Conservation (phyloP, 2,797 vertebrate genomes). For the Tolypeutes matacus region DNA sequence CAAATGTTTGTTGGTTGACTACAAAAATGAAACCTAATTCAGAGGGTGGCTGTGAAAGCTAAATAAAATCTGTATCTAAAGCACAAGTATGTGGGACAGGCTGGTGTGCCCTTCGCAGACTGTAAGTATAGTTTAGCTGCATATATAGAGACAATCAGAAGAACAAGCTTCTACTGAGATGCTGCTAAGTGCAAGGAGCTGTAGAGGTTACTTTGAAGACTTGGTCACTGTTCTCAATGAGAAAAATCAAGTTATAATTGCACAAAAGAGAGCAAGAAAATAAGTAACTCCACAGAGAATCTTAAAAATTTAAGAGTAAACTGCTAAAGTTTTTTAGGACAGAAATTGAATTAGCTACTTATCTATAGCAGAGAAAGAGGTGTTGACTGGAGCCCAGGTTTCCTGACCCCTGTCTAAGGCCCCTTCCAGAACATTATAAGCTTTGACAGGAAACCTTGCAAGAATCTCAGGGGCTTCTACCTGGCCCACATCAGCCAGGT, state of each 20-base stretch:
- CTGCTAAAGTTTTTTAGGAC: background rate
- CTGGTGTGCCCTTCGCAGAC: background rate
- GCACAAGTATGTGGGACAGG: background rate
- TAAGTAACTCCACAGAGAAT: constrained; percentile 13
- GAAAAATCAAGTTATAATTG: background rate
- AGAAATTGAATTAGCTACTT: background rate
- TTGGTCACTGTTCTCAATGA: background rate
- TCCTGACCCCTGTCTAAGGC: background rate
- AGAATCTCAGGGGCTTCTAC: background rate
- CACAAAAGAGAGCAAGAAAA: constrained; percentile 31
- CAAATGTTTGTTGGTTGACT: background rate
- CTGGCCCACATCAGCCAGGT: background rate
- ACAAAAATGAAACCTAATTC: background rate
- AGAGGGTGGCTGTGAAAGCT: background rate
- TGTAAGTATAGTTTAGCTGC: background rate
- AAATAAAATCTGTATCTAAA: background rate
- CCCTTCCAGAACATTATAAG: background rate
- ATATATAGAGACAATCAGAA: background rate
- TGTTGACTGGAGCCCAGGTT: background rate
- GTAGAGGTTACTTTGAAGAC: background rate
- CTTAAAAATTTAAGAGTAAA: background rate
- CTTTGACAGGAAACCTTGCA: background rate
- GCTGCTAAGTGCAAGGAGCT: background rate
- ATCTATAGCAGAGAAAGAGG: background rate
- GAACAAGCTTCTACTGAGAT: background rate